A percentile compares a stretch with the other conserved stretches of the same genome.
phyloP scores from a whole-genome alignment of 2,113 vertebrate species.

The Gasterosteus aculeatus region DNA sequence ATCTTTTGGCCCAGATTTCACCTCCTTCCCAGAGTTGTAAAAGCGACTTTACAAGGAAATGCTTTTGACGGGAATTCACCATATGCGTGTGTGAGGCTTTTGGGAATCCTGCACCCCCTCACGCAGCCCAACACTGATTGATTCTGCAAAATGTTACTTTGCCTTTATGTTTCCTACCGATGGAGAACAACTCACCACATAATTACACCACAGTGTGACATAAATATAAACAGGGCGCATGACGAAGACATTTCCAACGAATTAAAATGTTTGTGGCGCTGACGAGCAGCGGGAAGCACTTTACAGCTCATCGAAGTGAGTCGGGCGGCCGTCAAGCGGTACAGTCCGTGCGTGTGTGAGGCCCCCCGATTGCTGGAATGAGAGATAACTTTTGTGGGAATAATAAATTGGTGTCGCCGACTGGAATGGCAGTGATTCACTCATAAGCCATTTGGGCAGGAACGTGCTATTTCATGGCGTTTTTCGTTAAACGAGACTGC shows the following conservation, averaged over 20 bases:
- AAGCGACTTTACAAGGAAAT: conserved; percentile 49
- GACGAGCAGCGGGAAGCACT: conserved; percentile 53
- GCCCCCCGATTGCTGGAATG: background rate
- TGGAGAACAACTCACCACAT: conserved; percentile 50
- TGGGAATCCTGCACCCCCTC: conserved; percentile 55
- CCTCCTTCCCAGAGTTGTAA: conserved; percentile 3
- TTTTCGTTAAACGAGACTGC: conserved; percentile 17
- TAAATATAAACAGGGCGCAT: conserved; percentile 69
- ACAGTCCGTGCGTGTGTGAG: conserved; percentile 29
- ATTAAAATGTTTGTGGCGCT: conserved; percentile 54
- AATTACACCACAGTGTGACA: conserved; percentile 47
- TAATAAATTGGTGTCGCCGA: conserved; percentile 18
- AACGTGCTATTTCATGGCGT: conserved; percentile 19
- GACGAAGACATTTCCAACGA: conserved; percentile 59
- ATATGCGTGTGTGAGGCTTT: conserved; percentile 38
- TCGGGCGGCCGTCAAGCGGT: conserved; percentile 42
- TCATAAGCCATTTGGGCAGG: conserved; percentile 1
- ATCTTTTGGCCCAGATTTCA: background rate
- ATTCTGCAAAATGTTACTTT: conserved; percentile 43
- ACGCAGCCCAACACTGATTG: conserved; percentile 25
- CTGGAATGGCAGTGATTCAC: conserved; percentile 49
- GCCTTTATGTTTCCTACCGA: conserved; percentile 40
- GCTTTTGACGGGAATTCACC: conserved; percentile 53
- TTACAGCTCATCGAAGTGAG: conserved; percentile 45
- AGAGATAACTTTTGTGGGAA: conserved; percentile 24